phyloP scores from a whole-genome alignment of 2,888 invertebrate species.

The Xanthorhoe designata region DNA sequence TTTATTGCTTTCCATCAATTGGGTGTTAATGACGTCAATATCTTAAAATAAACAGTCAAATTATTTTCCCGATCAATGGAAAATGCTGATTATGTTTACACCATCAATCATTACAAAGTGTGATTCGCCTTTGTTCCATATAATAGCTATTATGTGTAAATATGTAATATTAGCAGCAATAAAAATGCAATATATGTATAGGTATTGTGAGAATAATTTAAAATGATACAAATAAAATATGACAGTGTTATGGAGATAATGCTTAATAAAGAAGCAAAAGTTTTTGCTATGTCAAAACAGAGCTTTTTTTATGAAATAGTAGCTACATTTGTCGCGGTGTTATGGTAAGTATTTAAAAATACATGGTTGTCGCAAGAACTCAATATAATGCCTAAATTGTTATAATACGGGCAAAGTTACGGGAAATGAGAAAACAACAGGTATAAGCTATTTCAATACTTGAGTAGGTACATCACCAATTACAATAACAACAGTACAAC shows the following conservation, averaged over 20 bases:
- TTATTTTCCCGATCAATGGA: constrained; percentile 20
- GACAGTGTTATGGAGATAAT: background rate
- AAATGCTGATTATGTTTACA: constrained; percentile 35
- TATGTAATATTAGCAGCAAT: no score
- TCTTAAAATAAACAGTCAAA: constrained; percentile 27
- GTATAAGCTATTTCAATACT: no score
- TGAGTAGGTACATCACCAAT: no score
- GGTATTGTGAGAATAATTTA: background rate
- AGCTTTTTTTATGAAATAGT: no score
- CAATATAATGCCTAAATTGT: no score
- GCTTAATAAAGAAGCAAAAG: background rate
- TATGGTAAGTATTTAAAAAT: no score
- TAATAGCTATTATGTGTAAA: constrained; percentile 8
- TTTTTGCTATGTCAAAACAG: background rate
- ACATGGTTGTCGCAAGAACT: no score
- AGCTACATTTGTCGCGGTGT: no score
- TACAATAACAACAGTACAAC: no score
- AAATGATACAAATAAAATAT: background rate
- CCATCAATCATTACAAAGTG: constrained; percentile 52
- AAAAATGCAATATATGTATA: background rate
- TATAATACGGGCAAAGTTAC: no score
- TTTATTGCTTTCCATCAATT: constrained; percentile 12
- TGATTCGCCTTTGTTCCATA: constrained; percentile 19
- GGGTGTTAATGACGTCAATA: constrained; percentile 21
- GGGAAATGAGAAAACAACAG: no score